These are phyloP conservation scores for Trematomus bernacchii DNA, from an alignment of 2,797 vertebrate genomes.

Conservation along the genomic window DNA sequence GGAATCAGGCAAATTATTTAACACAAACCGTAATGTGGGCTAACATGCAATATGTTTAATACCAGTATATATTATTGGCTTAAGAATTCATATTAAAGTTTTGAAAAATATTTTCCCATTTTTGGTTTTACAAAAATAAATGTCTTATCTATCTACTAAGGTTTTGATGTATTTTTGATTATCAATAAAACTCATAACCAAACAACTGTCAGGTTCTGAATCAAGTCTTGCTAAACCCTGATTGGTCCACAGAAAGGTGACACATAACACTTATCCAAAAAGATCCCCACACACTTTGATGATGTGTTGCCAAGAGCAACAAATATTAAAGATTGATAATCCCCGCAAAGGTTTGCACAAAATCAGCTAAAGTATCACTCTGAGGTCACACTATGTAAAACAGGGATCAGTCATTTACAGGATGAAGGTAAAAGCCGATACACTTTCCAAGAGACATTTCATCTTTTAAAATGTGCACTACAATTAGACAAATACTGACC, in stretches of 20 bases:
- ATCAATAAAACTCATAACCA: background rate
- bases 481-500: background rate
- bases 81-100: background rate
- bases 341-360: background rate
- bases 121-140: background rate
- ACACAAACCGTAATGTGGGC: background rate
- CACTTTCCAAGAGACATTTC: background rate
- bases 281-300: too few relatives aligned
- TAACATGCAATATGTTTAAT: too few relatives aligned
- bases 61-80: background rate
- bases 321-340: background rate
- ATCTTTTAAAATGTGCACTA: background rate
- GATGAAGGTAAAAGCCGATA: background rate
- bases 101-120: background rate
- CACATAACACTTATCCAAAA: too few relatives aligned
- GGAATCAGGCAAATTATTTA: background rate
- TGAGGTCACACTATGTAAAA: background rate
- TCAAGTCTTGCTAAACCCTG: too few relatives aligned
- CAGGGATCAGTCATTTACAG: background rate
- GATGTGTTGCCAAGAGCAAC: background rate
- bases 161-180: background rate
- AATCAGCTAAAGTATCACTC: background rate
- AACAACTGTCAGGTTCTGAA: background rate
- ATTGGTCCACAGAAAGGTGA: background rate
- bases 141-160: background rate